These are phyloP conservation scores for Pelobates cultripes DNA, from an alignment of 2,797 vertebrate species.

Conservation along the genomic window DNA sequence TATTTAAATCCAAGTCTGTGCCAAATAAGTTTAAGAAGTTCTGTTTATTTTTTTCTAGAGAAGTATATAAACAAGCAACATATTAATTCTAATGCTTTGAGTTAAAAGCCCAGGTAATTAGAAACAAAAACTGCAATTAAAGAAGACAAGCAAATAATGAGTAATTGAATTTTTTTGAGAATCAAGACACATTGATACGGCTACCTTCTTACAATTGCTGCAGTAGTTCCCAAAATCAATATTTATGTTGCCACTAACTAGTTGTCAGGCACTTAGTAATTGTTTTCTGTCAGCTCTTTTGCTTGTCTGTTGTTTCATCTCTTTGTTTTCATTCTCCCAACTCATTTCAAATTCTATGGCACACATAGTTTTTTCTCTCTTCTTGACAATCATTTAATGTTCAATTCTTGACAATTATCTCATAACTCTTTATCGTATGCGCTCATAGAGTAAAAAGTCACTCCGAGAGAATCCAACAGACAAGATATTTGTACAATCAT, in stretches of 20 bases:
- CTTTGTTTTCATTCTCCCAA: constrained; percentile 20
- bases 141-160: constrained; percentile 24
- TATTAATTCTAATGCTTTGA: too few species aligned
- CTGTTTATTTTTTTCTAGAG: too few species aligned
- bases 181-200: constrained; percentile 35
- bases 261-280: constrained; percentile 23
- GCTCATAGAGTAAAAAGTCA: too few species aligned
- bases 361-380: not conserved
- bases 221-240: constrained; percentile 26
- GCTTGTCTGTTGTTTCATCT: constrained; percentile 41
- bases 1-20: too few species aligned
- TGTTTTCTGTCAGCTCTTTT: constrained; percentile 50
- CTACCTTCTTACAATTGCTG: constrained; percentile 29
- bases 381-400: not conserved
- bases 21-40: too few species aligned
- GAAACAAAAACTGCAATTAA: constrained; percentile 27
- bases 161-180: constrained; percentile 9
- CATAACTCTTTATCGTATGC: too few species aligned
- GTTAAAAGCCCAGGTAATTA: constrained; percentile 1
- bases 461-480: too few species aligned
- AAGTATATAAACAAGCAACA: too few species aligned
- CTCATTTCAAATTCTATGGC: constrained; percentile 3
- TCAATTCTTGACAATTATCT: too few species aligned
- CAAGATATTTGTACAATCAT: too few species aligned
- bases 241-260: constrained; percentile 45